These are phyloP conservation scores for Callospermophilus lateralis DNA, from an alignment of 2,113 vertebrate genomes.

Conservation along the genomic window DNA sequence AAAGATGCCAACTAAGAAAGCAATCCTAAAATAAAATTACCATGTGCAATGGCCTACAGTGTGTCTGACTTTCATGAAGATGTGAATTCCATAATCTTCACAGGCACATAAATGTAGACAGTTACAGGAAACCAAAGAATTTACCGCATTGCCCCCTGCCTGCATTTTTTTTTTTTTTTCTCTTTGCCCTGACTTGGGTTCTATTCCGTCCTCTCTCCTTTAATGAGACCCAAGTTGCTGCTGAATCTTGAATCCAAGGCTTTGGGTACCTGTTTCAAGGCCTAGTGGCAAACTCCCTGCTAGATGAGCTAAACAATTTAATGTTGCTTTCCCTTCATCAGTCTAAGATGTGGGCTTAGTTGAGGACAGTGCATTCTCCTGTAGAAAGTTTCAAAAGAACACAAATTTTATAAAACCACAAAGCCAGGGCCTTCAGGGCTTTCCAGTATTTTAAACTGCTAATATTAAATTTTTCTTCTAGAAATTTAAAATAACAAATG, in stretches of 20 bases:
- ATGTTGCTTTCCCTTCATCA: background rate
- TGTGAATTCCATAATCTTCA: background rate
- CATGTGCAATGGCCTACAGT: background rate
- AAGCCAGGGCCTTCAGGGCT: constrained; percentile 18
- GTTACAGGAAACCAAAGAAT: background rate
- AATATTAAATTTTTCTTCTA: constrained; percentile 47
- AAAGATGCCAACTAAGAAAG: background rate
- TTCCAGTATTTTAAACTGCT: constrained; percentile 49
- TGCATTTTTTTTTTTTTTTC: background rate
- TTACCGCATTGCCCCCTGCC: background rate
- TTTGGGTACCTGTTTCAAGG: background rate
- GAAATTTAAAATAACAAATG: constrained; percentile 23
- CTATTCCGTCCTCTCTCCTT: background rate
- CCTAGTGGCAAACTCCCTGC: background rate
- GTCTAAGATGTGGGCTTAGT: background rate
- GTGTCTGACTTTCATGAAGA: background rate
- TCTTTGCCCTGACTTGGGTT: fast-evolving
- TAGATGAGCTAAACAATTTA: background rate
- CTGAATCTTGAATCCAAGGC: background rate
- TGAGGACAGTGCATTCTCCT: background rate
- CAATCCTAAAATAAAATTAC: background rate
- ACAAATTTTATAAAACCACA: constrained; percentile 1
- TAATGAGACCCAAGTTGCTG: constrained; percentile 41
- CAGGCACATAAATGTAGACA: fast-evolving
- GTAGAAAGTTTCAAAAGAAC: background rate